These are phyloP conservation scores for Xenopus petersii DNA, from an alignment of 2,797 vertebrate species.

Conservation along the genomic window DNA sequence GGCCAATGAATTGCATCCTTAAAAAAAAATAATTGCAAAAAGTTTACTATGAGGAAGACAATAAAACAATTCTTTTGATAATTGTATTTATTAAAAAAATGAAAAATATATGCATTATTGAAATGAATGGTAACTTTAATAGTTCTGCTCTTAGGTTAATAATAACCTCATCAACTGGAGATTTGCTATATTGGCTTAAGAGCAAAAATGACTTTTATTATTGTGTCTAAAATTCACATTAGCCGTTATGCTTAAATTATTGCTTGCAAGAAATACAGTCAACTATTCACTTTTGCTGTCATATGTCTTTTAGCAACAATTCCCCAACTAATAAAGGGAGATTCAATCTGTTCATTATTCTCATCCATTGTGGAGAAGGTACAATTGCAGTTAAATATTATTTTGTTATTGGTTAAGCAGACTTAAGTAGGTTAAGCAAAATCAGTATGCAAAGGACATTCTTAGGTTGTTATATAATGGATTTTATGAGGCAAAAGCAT, in stretches of 20 bases:
- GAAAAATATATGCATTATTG: slow-evolving; percentile 56
- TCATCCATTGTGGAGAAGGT: neutral
- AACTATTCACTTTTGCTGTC: slow-evolving; percentile 13
- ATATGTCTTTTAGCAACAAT: slow-evolving; percentile 26
- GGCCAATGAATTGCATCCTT: too few species aligned
- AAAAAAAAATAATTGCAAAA: too few species aligned
- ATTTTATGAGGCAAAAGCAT: too few species aligned
- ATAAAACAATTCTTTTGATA: slow-evolving; percentile 48
- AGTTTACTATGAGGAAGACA: too few species aligned
- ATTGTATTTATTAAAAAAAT: slow-evolving; percentile 57
- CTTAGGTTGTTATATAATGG: too few species aligned
- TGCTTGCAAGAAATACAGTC: slow-evolving; percentile 29
- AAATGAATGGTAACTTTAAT: slow-evolving; percentile 58
- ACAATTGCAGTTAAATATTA: neutral
- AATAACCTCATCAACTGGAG: slow-evolving; percentile 29
- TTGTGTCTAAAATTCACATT: slow-evolving; percentile 24
- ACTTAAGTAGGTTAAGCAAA: neutral
- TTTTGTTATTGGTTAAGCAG: neutral
- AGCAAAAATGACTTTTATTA: slow-evolving; percentile 30
- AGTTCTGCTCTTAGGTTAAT: slow-evolving; percentile 52
- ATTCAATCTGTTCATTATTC: slow-evolving; percentile 19
- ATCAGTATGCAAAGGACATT: too few species aligned
- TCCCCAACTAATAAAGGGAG: slow-evolving; percentile 20
- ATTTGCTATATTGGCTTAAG: slow-evolving; percentile 32
- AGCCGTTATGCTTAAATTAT: slow-evolving; percentile 23